Evolutionary conservation across 2,888 invertebrate species (phyloP), one percentile per base, ranked within the genome.

Genomic region (Crematogaster levior): DNA sequence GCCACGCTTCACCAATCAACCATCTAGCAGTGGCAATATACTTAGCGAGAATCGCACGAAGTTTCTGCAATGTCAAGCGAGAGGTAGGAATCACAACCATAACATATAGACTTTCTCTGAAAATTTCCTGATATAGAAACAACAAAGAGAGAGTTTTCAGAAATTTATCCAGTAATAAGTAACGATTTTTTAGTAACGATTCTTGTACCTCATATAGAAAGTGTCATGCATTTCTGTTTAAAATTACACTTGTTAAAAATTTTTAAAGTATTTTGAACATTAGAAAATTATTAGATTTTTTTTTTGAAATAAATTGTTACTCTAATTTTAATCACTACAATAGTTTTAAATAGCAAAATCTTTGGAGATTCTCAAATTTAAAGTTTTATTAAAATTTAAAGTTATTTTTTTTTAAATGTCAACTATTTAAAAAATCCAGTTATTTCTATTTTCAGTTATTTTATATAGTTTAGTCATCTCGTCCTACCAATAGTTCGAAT

Each of bases 31-130:
- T 83, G 97, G 97, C 92, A 97, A 97, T 93, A 97, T 98, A 93
- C 97, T 98, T 89, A 97, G 97, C 94, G 97, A 98, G 95, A 98
- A 98, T 93, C 96, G 97, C 84, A 97, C 97, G 66, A 99, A 99
- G 96, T 98, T 98, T 94, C 96, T 99, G 88, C 98, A 98, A 95
- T 99, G 99, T 95, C 97, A 97, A 95, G 98, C 98, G 24, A 96
- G 97, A 94, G 98, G 98, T 97, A 95, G 93, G 86, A 84, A 75
- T 46, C 12, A n/a, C 24, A n/a, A 37, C 15, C 4, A 27, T 48
- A 21, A 30, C 15, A 15, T 46, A 18, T 46, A 51, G 21, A 9
- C 12, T 48, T 66, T 48, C 9, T 68, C 48, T 21, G 4, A 68
- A 46, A 15, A 68, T 51, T 48, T 68, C 0, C 15, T 34, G 9